Evolutionary conservation across 2,888 invertebrate genomes (phyloP), one percentile per base, ranked within the genome.

Genomic region (Drosophila antonietae): DNA sequence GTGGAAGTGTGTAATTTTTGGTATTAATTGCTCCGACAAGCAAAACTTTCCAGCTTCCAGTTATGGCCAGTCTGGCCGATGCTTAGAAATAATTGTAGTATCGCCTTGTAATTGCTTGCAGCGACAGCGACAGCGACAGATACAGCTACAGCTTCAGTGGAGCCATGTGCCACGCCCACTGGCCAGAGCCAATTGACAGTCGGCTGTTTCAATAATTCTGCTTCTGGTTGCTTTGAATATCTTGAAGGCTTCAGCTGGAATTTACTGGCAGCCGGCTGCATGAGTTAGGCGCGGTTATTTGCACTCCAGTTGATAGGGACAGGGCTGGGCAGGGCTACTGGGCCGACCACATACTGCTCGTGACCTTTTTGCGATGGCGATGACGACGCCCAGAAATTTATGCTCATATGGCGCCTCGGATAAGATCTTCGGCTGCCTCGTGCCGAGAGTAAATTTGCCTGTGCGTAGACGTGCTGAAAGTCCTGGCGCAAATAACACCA

Each of bases 1-100:
- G 12, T 76, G 87, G 83, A 82, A 80, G 88, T 81, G 84, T 86
- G 87, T 88, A 88, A 84, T 88, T 84, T 88, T 81, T 79, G 83
- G 89, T 83, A 86, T 84, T 88, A 84, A 84, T 88, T 84, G 83
- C 83, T 71, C 37, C 55, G 57, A 28, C 72, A 67, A 71, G 61
- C 74, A 77, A 68, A 83, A 85, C 83, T 81, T 88, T 88, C 55
- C 73, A 85, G 88, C 81, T 83, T 73, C 84, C 68, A 87, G 80
- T 70, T 78, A 57, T 14, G 3, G 46, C 46, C 46, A 20, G 58
- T 39, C 51, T 6, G 35, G 46, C 5, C 14, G 47, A 47, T 62
- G 53, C 83, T 83, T 88, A 77, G 81, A 76, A 73, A 73, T 89
- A 88, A 85, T 88, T 87, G 89, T 70, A 73, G 87, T 88, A 88